phyloP scores from a whole-genome alignment of 2,113 vertebrate genomes.

The Cariama cristata region DNA sequence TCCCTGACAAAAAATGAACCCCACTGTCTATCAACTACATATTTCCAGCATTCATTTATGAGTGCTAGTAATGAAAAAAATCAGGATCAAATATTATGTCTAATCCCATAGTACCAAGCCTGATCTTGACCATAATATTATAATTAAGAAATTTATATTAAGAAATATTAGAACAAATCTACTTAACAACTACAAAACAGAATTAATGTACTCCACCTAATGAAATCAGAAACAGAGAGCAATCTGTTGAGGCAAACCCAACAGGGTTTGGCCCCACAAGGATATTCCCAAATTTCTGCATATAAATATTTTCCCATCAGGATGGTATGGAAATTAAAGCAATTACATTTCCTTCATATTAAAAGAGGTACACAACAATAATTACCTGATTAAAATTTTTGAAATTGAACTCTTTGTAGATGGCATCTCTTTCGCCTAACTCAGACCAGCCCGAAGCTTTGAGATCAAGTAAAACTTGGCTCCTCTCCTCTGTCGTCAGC shows the following conservation, averaged over 20 bases:
- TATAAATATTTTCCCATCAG: conserved; percentile 22
- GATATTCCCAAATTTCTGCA: neutral
- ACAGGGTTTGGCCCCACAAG: neutral
- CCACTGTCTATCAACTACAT: neutral
- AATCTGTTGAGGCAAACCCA: neutral
- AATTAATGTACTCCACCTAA: conserved; percentile 2
- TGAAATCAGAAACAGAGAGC: neutral
- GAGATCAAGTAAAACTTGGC: conserved; percentile 83
- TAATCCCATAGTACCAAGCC: neutral
- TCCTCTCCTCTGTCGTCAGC: conserved; percentile 88
- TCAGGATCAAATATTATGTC: neutral
- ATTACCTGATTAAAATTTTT: conserved; percentile 94
- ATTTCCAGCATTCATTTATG: neutral
- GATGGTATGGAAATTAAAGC: neutral
- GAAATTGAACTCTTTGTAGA: conserved; percentile 96
- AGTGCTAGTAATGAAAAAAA: neutral
- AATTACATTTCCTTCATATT: neutral
- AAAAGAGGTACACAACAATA: neutral
- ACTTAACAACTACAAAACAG: neutral
- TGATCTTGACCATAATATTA: neutral
- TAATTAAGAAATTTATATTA: neutral
- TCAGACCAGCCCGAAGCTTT: conserved; percentile 89
- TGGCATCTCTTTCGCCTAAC: conserved; percentile 86
- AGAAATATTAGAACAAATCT: neutral
- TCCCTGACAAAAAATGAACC: neutral